Conservation (phyloP, 2,113 vertebrate genomes). For the Sceloporus undulatus region DNA sequence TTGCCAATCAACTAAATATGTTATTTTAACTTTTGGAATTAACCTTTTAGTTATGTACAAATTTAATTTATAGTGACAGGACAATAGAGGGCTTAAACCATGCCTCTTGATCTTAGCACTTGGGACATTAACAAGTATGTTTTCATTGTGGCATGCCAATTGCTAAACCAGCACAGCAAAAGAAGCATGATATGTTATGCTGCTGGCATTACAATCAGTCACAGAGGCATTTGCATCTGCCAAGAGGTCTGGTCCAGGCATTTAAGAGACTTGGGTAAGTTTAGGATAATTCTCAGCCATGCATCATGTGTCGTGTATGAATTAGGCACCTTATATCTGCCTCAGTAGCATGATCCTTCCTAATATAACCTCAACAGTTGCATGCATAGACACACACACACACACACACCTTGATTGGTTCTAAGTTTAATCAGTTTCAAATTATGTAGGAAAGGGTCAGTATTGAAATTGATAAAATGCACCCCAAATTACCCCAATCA, state of each 20-base stretch:
- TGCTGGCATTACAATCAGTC: background rate
- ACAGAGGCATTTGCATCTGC: background rate
- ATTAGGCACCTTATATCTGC: background rate
- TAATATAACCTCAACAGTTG: background rate
- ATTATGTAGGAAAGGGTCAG: background rate
- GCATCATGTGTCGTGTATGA: background rate
- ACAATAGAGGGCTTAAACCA: slow-evolving; percentile 7
- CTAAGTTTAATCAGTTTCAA: background rate
- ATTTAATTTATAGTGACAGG: slow-evolving; percentile 16
- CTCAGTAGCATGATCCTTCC: background rate
- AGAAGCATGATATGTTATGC: background rate
- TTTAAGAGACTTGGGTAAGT: background rate
- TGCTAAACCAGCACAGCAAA: background rate
- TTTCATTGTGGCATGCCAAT: background rate
- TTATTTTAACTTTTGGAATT: slow-evolving; percentile 46
- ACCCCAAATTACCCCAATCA: background rate
- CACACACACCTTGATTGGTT: background rate
- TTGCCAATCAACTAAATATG: background rate
- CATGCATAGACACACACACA: background rate
- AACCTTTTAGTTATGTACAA: slow-evolving; percentile 32
- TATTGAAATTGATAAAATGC: background rate
- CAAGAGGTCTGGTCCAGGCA: background rate
- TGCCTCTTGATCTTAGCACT: background rate
- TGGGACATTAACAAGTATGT: background rate
- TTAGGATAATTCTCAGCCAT: background rate